These are phyloP conservation scores for Podarcis siculus DNA, from an alignment of 2,797 vertebrate species.

Conservation along the genomic window DNA sequence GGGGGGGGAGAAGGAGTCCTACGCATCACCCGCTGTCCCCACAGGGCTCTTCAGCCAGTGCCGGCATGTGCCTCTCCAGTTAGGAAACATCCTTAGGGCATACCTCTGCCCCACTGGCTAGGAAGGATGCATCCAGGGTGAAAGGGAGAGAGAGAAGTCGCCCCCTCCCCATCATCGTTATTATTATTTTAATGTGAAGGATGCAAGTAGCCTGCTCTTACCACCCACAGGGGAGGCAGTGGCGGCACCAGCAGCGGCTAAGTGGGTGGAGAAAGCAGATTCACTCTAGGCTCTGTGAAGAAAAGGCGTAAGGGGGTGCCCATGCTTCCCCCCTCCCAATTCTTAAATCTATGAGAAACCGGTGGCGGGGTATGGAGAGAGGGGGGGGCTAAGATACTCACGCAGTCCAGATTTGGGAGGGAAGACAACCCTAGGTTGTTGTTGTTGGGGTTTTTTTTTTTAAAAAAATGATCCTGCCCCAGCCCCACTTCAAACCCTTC, in stretches of 20 bases:
- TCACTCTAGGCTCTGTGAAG: neutral
- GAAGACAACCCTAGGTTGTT: neutral
- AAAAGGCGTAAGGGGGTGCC: neutral
- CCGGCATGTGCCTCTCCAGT: neutral
- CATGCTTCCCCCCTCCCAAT: neutral
- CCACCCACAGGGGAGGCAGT: neutral
- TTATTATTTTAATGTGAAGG: neutral
- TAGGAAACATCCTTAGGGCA: neutral
- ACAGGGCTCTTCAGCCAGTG: neutral
- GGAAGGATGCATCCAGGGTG: neutral
- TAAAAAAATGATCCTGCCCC: too few relatives aligned
- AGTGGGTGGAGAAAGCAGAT: neutral
- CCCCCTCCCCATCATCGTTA: too few relatives aligned
- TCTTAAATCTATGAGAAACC: neutral
- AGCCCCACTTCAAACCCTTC: neutral
- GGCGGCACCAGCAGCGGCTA: neutral
- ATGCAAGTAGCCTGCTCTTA: neutral
- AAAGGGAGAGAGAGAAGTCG: neutral
- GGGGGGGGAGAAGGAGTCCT: slow-evolving; percentile 40
- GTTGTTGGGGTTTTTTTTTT: too few relatives aligned
- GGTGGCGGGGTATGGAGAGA: too few relatives aligned
- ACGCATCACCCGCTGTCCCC: neutral
- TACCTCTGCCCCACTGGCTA: neutral
- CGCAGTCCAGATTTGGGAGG: neutral
- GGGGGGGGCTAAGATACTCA: neutral